Conservation (phyloP, 2,888 invertebrate genomes). For the Melitaea athalia region DNA sequence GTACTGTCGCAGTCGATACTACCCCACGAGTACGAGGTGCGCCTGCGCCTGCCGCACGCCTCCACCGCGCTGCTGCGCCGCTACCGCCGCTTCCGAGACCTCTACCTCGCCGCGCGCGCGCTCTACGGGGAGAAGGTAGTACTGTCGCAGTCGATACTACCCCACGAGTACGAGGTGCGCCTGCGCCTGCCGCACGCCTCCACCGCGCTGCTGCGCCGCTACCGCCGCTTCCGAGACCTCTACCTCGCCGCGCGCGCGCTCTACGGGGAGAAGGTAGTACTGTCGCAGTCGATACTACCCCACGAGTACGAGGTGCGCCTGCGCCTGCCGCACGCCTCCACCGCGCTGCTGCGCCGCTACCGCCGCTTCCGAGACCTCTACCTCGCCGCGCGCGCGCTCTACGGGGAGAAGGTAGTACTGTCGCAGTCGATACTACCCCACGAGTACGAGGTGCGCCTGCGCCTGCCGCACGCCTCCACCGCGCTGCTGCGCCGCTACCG, state of each 20-base stretch:
- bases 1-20: not conserved
- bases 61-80: constrained; percentile 91
- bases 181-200: too few species aligned
- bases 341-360: constrained; percentile 91
- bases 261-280: not conserved
- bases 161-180: not conserved
- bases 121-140: constrained; percentile 89
- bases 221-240: constrained; percentile 68
- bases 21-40: constrained; percentile 92
- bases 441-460: constrained; percentile 93
- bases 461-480: constrained; percentile 86
- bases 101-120: constrained; percentile 90
- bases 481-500: constrained; percentile 91
- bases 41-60: constrained; percentile 86
- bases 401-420: too few species aligned
- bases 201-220: not conserved
- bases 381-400: too few species aligned
- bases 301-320: too few species aligned
- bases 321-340: constrained; percentile 78
- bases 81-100: constrained; percentile 93
- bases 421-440: constrained; percentile 61
- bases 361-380: constrained; percentile 91
- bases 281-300: too few species aligned
- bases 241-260: constrained; percentile 1
- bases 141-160: too few species aligned